Evolutionary conservation across 2,888 invertebrate species (phyloP).

Genomic region (Erebia epiphron): DNA sequence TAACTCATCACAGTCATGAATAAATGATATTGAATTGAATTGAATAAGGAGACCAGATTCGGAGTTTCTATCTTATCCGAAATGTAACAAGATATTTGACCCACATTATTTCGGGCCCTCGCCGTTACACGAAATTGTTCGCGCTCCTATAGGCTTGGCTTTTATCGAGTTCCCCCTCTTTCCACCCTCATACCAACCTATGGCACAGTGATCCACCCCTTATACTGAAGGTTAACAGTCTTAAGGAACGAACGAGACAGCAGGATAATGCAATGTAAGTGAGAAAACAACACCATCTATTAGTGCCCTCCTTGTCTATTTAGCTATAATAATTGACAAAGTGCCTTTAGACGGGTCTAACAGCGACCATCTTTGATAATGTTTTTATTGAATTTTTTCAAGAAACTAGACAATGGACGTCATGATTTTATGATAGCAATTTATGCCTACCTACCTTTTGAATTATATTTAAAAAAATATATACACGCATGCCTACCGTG

Average conservation of each 20-base stretch:
- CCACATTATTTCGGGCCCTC: constrained; percentile 30
- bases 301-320: constrained; percentile 26
- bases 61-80: no score
- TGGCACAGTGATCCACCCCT: constrained; percentile 51
- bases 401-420: no score
- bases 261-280: constrained; percentile 25
- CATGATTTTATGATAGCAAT: not conserved
- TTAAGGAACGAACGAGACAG: constrained; percentile 60
- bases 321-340: not conserved
- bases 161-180: constrained; percentile 62
- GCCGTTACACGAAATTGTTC: constrained; percentile 26
- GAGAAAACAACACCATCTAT: constrained; percentile 17
- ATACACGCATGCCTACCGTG: no score
- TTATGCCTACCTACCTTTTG: no score
- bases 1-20: no score
- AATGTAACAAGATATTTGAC: constrained; percentile 10
- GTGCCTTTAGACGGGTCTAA: not conserved
- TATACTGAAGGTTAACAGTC: constrained; percentile 50
- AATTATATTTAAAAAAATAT: no score
- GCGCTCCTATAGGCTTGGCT: constrained; percentile 63
- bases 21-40: no score
- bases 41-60: no score
- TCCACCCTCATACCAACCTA: constrained; percentile 56
- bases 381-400: not conserved
- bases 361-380: not conserved